A percentile compares a stretch with the other conserved stretches of the same genome.
phyloP scores from a whole-genome alignment of 2,797 vertebrate species.

The Cossypha dichroa region DNA sequence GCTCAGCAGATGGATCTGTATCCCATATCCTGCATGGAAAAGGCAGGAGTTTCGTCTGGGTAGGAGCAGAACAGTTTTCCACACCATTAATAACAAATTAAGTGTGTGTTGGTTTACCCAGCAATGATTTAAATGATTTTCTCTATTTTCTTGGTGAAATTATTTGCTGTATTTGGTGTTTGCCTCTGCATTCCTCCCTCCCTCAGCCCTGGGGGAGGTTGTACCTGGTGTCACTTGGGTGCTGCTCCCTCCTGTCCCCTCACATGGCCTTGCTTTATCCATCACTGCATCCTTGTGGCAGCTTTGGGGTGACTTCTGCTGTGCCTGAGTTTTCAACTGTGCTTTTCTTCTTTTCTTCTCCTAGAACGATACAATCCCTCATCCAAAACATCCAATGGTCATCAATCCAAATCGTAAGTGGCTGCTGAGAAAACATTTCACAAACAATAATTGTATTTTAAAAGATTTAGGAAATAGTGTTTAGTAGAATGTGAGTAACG shows the following conservation, averaged over 20 bases:
- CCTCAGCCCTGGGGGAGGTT: neutral
- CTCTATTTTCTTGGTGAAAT: neutral
- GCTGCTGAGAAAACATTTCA: neutral
- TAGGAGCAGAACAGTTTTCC: neutral
- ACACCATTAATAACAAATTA: neutral
- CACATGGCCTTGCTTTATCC: neutral
- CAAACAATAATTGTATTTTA: fast-evolving
- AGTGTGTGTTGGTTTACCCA: neutral
- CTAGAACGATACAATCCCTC: conserved; percentile 89
- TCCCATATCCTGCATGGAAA: neutral
- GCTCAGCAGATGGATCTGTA: neutral
- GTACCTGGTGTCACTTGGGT: neutral
- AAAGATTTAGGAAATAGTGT: neutral
- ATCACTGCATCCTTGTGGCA: neutral
- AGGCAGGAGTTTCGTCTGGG: neutral
- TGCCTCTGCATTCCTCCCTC: neutral
- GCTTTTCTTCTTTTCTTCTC: neutral
- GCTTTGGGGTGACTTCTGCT: neutral
- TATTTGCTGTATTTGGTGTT: neutral
- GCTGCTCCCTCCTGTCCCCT: neutral
- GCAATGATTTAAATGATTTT: neutral
- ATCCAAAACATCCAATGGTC: conserved; percentile 88
- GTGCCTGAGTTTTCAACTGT: neutral
- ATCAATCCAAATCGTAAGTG: conserved; percentile 90
- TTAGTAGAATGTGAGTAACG: neutral